These are phyloP conservation scores for Drosophila emarginata DNA, from an alignment of 2,888 invertebrate genomes.

Conservation along the genomic window DNA sequence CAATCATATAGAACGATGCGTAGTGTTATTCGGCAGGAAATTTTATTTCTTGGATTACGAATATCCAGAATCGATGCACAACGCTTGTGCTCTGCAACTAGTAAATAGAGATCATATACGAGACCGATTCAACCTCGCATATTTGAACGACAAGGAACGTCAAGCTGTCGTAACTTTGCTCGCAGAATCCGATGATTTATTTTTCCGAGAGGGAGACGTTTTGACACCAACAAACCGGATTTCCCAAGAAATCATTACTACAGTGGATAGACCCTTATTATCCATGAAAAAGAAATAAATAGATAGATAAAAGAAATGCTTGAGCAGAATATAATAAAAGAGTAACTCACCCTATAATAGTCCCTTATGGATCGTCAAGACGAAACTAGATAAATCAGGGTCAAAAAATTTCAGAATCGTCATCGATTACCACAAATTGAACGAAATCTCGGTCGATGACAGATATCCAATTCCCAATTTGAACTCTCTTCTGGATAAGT, in stretches of 20 bases:
- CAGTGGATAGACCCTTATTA: too few species aligned
- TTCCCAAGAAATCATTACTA: too few species aligned
- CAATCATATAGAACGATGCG: too few species aligned
- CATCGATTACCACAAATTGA: slow-evolving; percentile 1
- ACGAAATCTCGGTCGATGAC: slow-evolving; percentile 29
- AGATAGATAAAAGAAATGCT: too few species aligned
- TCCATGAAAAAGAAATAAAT: too few species aligned
- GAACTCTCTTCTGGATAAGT: slow-evolving; percentile 33
- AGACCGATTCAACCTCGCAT: not conserved
- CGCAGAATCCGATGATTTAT: not conserved
- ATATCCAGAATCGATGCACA: not conserved
- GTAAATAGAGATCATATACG: not conserved
- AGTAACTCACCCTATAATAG: too few species aligned
- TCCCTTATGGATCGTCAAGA: too few species aligned
- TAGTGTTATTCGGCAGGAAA: too few species aligned
- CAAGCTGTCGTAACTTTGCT: too few species aligned
- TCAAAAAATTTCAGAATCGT: not conserved
- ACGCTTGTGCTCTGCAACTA: not conserved
- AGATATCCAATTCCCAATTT: slow-evolving; percentile 7
- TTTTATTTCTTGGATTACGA: too few species aligned
- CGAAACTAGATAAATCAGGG: not conserved
- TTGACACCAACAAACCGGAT: not conserved
- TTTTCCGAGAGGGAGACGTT: slow-evolving; percentile 3
- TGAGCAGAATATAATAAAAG: too few species aligned
- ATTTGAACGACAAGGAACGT: too few species aligned